A percentile compares a stretch with the other conserved stretches of the same genome.
phyloP scores from a whole-genome alignment of 2,888 invertebrate genomes.

The Spodoptera picta region DNA sequence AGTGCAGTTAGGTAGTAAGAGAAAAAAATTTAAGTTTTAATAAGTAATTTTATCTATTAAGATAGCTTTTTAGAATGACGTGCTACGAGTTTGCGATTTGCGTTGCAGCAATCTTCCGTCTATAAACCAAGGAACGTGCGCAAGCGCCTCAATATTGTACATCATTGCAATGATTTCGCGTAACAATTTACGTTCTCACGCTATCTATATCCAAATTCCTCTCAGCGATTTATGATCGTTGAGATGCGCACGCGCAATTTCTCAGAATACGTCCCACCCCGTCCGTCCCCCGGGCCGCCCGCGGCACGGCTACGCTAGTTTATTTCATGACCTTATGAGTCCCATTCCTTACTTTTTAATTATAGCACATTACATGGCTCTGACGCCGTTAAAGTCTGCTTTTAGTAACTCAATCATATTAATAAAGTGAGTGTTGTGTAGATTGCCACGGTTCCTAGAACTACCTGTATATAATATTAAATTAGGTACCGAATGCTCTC shows the following conservation, averaged over 20 bases:
- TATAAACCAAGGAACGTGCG: too few species aligned
- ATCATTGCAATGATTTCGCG: not conserved
- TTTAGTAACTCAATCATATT: constrained; percentile 34
- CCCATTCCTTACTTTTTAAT: constrained; percentile 49
- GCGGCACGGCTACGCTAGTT: constrained; percentile 64
- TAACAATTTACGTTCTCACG: constrained; percentile 58
- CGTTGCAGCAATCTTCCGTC: too few species aligned
- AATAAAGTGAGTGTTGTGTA: constrained; percentile 12
- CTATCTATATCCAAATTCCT: constrained; percentile 69
- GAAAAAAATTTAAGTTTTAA: too few species aligned
- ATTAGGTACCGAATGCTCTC: not conserved
- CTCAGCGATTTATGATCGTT: constrained; percentile 67
- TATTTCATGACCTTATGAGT: constrained; percentile 63
- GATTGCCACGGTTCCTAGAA: constrained; percentile 13
- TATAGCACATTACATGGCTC: constrained; percentile 45
- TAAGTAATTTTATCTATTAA: too few species aligned
- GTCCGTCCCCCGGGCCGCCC: constrained; percentile 20
- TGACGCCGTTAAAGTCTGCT: constrained; percentile 28
- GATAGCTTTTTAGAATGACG: too few species aligned
- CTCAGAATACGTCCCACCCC: constrained; percentile 58
- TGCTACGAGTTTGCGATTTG: too few species aligned
- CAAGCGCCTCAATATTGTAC: not conserved
- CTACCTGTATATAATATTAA: not conserved
- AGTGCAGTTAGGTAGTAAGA: too few species aligned
- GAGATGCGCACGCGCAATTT: constrained; percentile 69